Conservation (phyloP, 2,113 vertebrate species). For the Stegastes partitus region DNA sequence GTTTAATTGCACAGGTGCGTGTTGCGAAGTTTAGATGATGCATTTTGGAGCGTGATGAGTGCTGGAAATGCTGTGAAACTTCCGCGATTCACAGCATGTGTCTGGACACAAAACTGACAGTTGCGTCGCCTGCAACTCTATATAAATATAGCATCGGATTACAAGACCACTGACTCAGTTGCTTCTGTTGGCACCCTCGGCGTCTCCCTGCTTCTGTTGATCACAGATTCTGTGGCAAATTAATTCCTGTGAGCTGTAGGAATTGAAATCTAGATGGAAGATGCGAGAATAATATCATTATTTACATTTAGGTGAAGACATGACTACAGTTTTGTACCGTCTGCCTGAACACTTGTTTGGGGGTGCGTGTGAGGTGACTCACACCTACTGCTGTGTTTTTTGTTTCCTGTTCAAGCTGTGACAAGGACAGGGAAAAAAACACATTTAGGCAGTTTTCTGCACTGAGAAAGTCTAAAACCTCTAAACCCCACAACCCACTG, state of each 20-base stretch:
- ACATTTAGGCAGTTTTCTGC: conserved; percentile 4
- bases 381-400: neutral
- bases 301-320: neutral
- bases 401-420: neutral
- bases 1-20: conserved; percentile 13
- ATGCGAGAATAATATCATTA: neutral
- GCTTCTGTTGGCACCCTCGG: neutral
- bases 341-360: neutral
- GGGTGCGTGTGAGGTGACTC: neutral
- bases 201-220: neutral
- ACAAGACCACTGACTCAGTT: neutral
- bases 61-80: neutral
- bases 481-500: too few species aligned
- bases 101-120: conserved; percentile 1
- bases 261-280: neutral
- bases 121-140: neutral
- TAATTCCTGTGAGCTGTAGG: conserved; percentile 10
- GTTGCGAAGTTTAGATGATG: neutral
- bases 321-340: neutral
- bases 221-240: neutral
- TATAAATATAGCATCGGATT: neutral
- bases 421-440: neutral
- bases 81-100: neutral
- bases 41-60: neutral
- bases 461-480: neutral